phyloP scores from a whole-genome alignment of 2,113 vertebrate species.

The Crotalus viridis region DNA sequence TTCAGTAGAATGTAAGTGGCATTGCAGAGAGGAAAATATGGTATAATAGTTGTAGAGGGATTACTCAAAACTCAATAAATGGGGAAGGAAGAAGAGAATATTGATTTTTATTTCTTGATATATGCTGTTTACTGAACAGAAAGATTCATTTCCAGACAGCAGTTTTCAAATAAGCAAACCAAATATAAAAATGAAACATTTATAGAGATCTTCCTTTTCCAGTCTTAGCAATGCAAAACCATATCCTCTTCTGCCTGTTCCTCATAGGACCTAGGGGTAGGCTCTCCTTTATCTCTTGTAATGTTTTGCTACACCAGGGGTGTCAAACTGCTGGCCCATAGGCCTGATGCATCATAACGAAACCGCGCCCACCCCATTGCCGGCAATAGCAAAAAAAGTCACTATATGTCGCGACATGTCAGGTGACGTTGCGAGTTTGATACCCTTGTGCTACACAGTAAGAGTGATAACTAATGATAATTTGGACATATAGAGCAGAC shows the following conservation, averaged over 20 bases:
- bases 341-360: too few relatives aligned
- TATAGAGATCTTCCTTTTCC: neutral
- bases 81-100: neutral
- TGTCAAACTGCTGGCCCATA: too few relatives aligned
- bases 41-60: neutral
- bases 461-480: neutral
- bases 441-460: neutral
- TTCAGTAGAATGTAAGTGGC: constrained; percentile 14
- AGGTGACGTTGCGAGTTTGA: too few relatives aligned
- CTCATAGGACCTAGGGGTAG: neutral
- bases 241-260: neutral
- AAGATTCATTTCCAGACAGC: neutral
- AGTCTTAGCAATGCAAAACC: neutral
- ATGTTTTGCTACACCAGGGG: neutral
- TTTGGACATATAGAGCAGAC: neutral
- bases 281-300: neutral
- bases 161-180: neutral
- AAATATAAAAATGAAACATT: neutral
- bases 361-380: too few relatives aligned
- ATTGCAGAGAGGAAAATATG: neutral
- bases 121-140: neutral
- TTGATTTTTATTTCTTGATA: neutral
- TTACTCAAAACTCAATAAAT: neutral
- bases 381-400: too few relatives aligned
- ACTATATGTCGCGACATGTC: too few relatives aligned